Conservation (phyloP, 2,113 vertebrate species). For the Serinus canaria region DNA sequence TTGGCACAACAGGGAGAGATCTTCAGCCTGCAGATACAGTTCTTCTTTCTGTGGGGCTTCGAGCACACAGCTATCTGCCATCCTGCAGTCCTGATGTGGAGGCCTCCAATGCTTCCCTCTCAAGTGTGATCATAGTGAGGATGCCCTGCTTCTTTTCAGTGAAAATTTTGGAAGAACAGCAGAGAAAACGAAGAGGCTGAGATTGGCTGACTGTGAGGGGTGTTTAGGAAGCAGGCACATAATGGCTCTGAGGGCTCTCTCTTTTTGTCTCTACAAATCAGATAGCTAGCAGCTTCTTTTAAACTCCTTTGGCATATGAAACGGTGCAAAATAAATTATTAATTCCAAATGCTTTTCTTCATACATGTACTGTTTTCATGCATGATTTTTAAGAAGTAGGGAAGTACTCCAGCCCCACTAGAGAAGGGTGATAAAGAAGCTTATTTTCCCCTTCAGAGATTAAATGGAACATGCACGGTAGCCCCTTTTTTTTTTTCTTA, state of each 20-base stretch:
- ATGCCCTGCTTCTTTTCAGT: background rate
- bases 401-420: background rate
- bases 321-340: background rate
- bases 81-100: background rate
- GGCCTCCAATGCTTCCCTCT: background rate
- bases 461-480: background rate
- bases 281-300: background rate
- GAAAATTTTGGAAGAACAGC: background rate
- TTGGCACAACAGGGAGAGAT: background rate
- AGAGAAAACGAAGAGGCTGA: background rate
- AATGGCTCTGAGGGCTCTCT: background rate
- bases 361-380: background rate
- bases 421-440: background rate
- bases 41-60: background rate
- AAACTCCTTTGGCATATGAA: background rate
- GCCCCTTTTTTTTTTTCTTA: background rate
- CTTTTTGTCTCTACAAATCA: background rate
- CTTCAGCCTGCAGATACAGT: background rate
- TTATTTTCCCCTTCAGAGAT: background rate
- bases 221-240: background rate
- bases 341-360: background rate
- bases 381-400: background rate
- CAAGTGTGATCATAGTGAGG: background rate
- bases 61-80: background rate
- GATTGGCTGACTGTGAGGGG: background rate